phyloP scores from a whole-genome alignment of 64 coral and sea anemone genomes.

The Stichodactyla helianthus region DNA sequence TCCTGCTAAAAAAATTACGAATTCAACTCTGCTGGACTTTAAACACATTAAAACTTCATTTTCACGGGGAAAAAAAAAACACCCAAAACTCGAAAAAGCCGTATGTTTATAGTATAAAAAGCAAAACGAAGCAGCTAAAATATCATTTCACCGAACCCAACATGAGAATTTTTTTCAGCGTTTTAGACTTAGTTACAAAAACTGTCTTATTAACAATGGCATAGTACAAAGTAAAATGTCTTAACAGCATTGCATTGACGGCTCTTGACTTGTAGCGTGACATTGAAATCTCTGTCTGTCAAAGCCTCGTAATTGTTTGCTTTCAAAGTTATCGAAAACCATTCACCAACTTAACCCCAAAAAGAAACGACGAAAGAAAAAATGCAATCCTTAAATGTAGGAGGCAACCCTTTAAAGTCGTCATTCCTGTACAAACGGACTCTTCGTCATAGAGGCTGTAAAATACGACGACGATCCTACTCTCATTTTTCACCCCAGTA shows the following conservation, averaged over 20 bases:
- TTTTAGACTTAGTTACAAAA: background rate
- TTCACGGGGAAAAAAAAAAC: background rate
- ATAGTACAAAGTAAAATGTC: background rate
- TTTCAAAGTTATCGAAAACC: background rate
- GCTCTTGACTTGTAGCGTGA: background rate
- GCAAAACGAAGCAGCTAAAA: background rate
- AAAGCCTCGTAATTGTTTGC: background rate
- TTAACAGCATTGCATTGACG: background rate
- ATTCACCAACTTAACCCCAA: background rate
- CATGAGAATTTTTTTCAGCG: background rate
- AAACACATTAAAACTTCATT: background rate
- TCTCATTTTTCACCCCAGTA: background rate
- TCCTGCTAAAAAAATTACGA: background rate
- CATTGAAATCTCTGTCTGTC: background rate
- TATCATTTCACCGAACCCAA: background rate
- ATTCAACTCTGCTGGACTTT: background rate
- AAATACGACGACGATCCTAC: too few species aligned
- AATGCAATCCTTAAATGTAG: background rate
- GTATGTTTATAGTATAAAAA: background rate
- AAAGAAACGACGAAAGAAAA: background rate
- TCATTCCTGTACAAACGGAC: too few species aligned
- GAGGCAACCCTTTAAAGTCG: background rate
- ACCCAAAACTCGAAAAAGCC: background rate
- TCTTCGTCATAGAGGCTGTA: too few species aligned
- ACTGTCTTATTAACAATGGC: background rate